Percentiles rank a stretch among this genome's conserved stretches.
These are phyloP conservation scores for Argynnis bischoffii DNA, from an alignment of 2,888 invertebrate genomes.

Conservation along the genomic window DNA sequence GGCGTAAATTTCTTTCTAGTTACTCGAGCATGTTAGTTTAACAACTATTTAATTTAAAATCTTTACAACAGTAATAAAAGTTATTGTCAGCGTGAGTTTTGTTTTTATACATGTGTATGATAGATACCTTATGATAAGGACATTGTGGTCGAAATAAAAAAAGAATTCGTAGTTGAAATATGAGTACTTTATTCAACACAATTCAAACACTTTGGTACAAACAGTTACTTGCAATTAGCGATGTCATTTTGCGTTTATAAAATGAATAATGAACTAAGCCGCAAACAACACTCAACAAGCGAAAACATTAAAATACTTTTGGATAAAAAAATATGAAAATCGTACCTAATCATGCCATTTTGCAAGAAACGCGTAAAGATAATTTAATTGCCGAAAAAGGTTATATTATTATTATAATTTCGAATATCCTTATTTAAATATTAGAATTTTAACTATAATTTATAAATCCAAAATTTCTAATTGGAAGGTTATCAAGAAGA, in stretches of 20 bases:
- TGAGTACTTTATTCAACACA: slow-evolving; percentile 82
- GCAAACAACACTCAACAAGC: slow-evolving; percentile 70
- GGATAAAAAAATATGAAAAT: slow-evolving; percentile 46
- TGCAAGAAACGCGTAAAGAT: slow-evolving; percentile 38
- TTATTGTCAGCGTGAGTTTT: slow-evolving; percentile 53
- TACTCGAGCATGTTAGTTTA: slow-evolving; percentile 52
- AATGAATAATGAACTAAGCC: slow-evolving; percentile 58
- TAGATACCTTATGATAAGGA: slow-evolving; percentile 8
- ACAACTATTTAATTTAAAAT: slow-evolving; percentile 51
- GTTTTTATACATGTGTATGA: slow-evolving; percentile 31
- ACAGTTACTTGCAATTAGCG: slow-evolving; percentile 75
- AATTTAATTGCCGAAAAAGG: slow-evolving; percentile 47
- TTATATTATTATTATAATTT: slow-evolving; percentile 50
- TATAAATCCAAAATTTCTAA: slow-evolving; percentile 68
- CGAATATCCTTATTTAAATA: slow-evolving; percentile 55
- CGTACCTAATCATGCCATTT: slow-evolving; percentile 35
- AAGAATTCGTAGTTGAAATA: slow-evolving; percentile 67
- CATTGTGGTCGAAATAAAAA: slow-evolving; percentile 56
- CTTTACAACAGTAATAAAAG: slow-evolving; percentile 60
- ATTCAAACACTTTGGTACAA: slow-evolving; percentile 83
- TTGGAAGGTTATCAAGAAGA: slow-evolving; percentile 75
- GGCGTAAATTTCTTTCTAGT: slow-evolving; percentile 50
- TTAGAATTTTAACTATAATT: slow-evolving; percentile 61
- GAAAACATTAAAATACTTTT: slow-evolving; percentile 54
- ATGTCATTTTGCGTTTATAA: slow-evolving; percentile 60